Evolutionary conservation across 2,113 vertebrate genomes (phyloP), one percentile per base, ranked within the genome.

Genomic region (Choloepus hoffmanni): DNA sequence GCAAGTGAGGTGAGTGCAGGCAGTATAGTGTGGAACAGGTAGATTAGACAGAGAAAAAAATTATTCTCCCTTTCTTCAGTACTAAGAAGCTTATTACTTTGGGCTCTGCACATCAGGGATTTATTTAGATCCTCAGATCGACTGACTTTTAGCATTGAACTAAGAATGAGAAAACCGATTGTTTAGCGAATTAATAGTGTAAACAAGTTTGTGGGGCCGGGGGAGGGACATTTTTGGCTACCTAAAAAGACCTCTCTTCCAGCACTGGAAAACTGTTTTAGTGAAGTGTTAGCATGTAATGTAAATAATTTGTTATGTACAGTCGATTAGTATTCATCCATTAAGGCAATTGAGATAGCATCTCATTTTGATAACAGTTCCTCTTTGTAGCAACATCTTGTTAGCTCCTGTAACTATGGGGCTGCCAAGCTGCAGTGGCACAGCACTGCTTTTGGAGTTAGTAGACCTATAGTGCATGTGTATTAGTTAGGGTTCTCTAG

Each of bases 11-110:
- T 70, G 53, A 92, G 33, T 73, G 30, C 9, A 40, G 6, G 15
- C 48, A n/a, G 90, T 89, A 40, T 81, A 86, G 40, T 10, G 19
- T 84, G 83, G 60, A 82, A 96, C 85, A 84, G 89, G 91, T 92
- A 43, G 4, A 63, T 77, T 78, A 70, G 73, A 85, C 30, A 63
- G 90, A 90, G 53, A 26, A 48, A 10, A 60, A 58, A 62, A 13
- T 18, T 83, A 72, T 60, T 43, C 9, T 48, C 19, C 60, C 8
- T 26, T 58, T 26, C 36, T 28, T 72, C 13, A 40, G 6, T 68
- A 62, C n/a, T 63, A 26, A 74, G 26, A 67, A 62, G 1, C 36
- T 72, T 78, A 70, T 78, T 94, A 70, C 91, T 86, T 88, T 86
- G 85, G 45, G 30, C 26, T 92, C 12, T 74, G 48, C 7, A n/a